Evolutionary conservation across 2,888 invertebrate genomes (phyloP).

Genomic region (Pardosa pseudoannulata): DNA sequence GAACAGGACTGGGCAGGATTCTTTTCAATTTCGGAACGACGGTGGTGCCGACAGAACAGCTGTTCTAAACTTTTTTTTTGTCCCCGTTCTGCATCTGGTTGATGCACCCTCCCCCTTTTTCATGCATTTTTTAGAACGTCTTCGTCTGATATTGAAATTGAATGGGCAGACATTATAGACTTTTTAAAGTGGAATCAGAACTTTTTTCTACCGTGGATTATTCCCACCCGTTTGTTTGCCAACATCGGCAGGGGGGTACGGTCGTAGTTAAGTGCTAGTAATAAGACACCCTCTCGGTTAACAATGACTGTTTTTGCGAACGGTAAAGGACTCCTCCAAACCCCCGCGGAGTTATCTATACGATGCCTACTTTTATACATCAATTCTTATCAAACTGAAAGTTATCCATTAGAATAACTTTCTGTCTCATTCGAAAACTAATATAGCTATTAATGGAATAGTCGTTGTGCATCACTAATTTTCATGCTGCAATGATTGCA

Average conservation of each 20-base stretch:
- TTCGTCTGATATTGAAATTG: constrained; percentile 8
- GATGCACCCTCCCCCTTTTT: background rate
- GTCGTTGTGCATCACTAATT: no score
- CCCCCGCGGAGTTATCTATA: background rate
- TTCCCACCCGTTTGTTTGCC: constrained; percentile 5
- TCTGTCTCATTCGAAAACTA: no score
- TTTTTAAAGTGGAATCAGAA: constrained; percentile 12
- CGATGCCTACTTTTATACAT: background rate
- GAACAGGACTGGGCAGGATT: background rate
- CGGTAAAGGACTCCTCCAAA: background rate
- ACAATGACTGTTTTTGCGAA: constrained; percentile 6
- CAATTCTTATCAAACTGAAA: background rate
- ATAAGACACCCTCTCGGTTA: constrained; percentile 34
- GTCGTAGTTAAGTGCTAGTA: constrained; percentile 44
- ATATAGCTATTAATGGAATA: no score
- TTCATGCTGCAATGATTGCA: no score
- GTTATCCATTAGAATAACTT: background rate
- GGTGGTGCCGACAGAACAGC: constrained; percentile 55
- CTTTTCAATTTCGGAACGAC: constrained; percentile 64
- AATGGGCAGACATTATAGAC: constrained; percentile 10
- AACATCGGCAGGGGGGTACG: background rate
- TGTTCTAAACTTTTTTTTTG: constrained; percentile 23
- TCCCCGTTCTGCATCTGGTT: constrained; percentile 44
- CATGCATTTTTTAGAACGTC: constrained; percentile 4
- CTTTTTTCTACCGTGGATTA: background rate